Conservation (phyloP, 1,140 invertebrate genomes). For the Drosophila mojavensis region DNA sequence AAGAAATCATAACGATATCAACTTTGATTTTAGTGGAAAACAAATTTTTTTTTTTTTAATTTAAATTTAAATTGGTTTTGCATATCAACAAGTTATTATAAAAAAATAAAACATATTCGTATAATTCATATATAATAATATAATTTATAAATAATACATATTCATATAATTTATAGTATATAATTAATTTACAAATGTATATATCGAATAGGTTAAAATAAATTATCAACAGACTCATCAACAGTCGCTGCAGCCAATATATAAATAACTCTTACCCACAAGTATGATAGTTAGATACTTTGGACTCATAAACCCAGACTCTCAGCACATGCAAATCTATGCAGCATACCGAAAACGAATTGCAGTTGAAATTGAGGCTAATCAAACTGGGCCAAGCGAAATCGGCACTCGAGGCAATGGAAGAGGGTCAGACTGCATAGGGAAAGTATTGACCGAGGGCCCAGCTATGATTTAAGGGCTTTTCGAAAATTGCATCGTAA, state of each 20-base stretch:
- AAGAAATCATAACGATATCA: no score
- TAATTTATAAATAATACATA: no score
- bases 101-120: no score
- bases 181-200: no score
- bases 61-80: no score
- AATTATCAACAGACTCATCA: no score
- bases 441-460: conserved; percentile 44
- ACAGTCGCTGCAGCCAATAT: neutral
- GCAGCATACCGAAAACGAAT: conserved; percentile 24
- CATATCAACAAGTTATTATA: no score
- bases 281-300: neutral
- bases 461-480: conserved; percentile 59
- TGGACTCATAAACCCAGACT: conserved; percentile 5
- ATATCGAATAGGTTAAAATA: no score
- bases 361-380: conserved; percentile 65
- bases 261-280: neutral
- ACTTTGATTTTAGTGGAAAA: no score
- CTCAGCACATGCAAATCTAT: neutral
- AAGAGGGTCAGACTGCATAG: conserved; percentile 20
- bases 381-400: conserved; percentile 67
- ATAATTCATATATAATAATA: no score
- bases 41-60: no score
- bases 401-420: conserved; percentile 1
- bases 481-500: conserved; percentile 72
- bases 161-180: no score